Conservation (phyloP, 2,113 vertebrate genomes). For the Takifugu flavidus region DNA sequence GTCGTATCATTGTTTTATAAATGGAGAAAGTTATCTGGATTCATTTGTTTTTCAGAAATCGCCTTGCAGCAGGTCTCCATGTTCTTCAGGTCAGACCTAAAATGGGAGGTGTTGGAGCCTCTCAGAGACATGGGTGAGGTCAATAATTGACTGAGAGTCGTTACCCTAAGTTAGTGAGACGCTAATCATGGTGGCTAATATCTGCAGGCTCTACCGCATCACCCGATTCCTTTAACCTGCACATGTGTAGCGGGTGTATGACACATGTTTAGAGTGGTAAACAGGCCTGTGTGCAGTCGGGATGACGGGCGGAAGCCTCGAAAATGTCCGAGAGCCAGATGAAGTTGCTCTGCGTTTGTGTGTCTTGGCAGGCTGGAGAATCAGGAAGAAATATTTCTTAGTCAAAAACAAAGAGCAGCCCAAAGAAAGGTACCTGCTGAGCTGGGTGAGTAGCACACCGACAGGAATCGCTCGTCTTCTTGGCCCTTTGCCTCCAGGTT, state of each 20-base stretch:
- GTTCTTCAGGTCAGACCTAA: slow-evolving; percentile 97
- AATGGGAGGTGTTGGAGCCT: slow-evolving; percentile 95
- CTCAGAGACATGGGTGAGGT: slow-evolving; percentile 91
- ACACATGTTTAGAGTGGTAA: too few species aligned
- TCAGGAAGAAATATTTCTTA: slow-evolving; percentile 94
- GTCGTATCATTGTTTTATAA: background rate
- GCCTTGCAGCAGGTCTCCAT: slow-evolving; percentile 98
- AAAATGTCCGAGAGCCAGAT: background rate
- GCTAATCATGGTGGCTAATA: too few species aligned
- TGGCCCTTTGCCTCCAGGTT: too few species aligned
- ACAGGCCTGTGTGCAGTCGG: too few species aligned
- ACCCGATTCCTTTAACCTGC: too few species aligned
- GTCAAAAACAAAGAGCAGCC: slow-evolving; percentile 94
- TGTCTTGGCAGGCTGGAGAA: slow-evolving; percentile 91
- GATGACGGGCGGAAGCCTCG: too few species aligned
- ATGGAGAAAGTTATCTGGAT: background rate
- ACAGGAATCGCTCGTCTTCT: too few species aligned
- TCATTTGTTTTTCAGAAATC: slow-evolving; percentile 77
- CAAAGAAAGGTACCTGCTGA: slow-evolving; percentile 90
- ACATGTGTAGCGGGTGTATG: too few species aligned
- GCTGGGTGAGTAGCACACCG: slow-evolving; percentile 81
- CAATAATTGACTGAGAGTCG: background rate
- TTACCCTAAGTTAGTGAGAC: background rate
- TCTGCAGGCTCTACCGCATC: too few species aligned
- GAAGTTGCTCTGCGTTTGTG: background rate